phyloP scores from a whole-genome alignment of 1,140 invertebrate species.

The Conus betulinus region DNA sequence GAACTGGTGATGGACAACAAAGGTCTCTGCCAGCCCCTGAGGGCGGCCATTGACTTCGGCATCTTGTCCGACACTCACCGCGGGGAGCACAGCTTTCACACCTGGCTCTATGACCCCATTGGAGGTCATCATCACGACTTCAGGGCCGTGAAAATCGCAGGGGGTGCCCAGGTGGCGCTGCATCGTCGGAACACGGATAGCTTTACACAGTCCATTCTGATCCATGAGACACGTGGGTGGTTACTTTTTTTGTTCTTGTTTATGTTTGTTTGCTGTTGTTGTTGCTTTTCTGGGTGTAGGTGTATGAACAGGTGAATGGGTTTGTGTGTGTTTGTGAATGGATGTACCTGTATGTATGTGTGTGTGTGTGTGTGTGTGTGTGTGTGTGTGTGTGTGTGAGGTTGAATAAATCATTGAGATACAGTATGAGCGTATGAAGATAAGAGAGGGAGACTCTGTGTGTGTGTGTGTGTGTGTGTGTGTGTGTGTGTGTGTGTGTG shows the following conservation, averaged over 20 bases:
- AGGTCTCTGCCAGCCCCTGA: conserved; percentile 51
- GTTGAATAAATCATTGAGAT: too few species aligned
- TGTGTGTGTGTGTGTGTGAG: too few species aligned
- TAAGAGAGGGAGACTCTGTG: too few species aligned
- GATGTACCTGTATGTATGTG: too few species aligned
- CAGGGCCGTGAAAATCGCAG: conserved; percentile 50
- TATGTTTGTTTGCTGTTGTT: too few species aligned
- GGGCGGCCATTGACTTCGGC: conserved; percentile 52
- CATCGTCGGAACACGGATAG: conserved; percentile 54
- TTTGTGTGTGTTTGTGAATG: not conserved
- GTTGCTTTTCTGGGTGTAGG: not conserved
- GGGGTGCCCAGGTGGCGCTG: conserved; percentile 59
- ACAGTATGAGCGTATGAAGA: too few species aligned
- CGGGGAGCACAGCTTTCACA: conserved; percentile 62
- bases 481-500: not conserved
- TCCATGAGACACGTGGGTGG: conserved; percentile 48
- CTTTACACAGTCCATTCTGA: conserved; percentile 54
- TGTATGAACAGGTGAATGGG: not conserved
- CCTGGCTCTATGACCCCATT: conserved; percentile 61
- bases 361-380: too few species aligned
- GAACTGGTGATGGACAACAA: conserved; percentile 60
- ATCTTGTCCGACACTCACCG: conserved; percentile 51
- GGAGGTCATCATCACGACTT: conserved; percentile 49
- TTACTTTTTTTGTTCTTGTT: not conserved
- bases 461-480: not conserved